Conservation (phyloP, 2,113 vertebrate genomes). For the Ardeotis arabs region DNA sequence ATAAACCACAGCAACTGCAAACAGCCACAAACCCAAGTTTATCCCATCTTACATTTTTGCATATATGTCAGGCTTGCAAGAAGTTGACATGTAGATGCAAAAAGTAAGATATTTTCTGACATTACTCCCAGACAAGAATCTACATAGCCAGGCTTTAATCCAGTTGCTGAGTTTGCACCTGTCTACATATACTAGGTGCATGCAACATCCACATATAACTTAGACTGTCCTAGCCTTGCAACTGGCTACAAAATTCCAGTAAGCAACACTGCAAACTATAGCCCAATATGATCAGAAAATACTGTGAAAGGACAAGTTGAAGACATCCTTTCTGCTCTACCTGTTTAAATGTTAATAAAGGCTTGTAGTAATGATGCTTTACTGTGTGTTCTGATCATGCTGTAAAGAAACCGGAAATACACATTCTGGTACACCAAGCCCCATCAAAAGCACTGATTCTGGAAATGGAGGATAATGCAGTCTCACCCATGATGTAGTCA, state of each 20-base stretch:
- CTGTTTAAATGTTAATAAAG: constrained; percentile 37
- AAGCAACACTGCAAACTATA: neutral
- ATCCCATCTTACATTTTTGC: neutral
- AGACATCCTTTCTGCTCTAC: constrained; percentile 48
- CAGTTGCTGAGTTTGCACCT: neutral
- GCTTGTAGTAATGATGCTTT: constrained; percentile 3
- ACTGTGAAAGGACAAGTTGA: neutral
- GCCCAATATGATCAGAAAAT: constrained; percentile 26
- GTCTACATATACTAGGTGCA: neutral
- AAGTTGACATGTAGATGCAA: neutral
- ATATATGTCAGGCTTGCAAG: neutral
- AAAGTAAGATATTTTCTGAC: neutral
- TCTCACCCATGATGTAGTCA: constrained; percentile 1
- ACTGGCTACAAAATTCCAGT: neutral
- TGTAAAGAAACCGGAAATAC: constrained; percentile 22
- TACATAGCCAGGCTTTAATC: neutral
- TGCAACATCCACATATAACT: neutral
- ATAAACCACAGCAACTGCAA: neutral
- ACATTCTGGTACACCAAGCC: neutral
- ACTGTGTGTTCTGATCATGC: neutral
- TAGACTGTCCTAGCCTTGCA: neutral
- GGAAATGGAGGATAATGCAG: constrained; percentile 25
- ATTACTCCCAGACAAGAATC: neutral
- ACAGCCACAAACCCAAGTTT: neutral
- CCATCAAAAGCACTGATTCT: neutral